Conservation (phyloP, 2,888 invertebrate species). For the Agriopis marginaria region DNA sequence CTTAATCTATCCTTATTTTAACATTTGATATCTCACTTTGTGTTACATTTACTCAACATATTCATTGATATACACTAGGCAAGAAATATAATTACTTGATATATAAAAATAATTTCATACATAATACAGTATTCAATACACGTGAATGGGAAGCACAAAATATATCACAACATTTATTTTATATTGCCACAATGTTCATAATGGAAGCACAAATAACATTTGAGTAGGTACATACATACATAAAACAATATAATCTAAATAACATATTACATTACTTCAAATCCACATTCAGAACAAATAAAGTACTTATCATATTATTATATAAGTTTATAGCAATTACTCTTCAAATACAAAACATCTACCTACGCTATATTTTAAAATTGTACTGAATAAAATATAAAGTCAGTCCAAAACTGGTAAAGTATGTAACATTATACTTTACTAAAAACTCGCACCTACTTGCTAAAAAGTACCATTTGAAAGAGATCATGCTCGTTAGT, state of each 20-base stretch:
- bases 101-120: constrained; percentile 14
- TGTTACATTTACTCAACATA: constrained; percentile 52
- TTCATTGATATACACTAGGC: constrained; percentile 56
- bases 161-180: constrained; percentile 55
- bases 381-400: constrained; percentile 38
- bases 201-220: constrained; percentile 56
- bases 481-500: constrained; percentile 65
- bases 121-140: constrained; percentile 34
- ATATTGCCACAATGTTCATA: constrained; percentile 52
- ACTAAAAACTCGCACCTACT: constrained; percentile 37
- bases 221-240: constrained; percentile 10
- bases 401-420: constrained; percentile 46
- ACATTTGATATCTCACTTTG: constrained; percentile 56
- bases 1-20: constrained; percentile 31
- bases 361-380: constrained; percentile 16
- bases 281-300: not conserved
- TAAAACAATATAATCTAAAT: constrained; percentile 1
- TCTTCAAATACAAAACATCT: constrained; percentile 4
- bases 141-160: constrained; percentile 59
- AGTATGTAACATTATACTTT: constrained; percentile 33
- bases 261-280: not conserved
- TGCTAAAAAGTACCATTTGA: constrained; percentile 62
- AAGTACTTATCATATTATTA: not conserved
- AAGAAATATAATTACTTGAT: constrained; percentile 52
- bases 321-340: constrained; percentile 5